Conservation (phyloP, 2,888 invertebrate species). For the Brenthis daphne region DNA sequence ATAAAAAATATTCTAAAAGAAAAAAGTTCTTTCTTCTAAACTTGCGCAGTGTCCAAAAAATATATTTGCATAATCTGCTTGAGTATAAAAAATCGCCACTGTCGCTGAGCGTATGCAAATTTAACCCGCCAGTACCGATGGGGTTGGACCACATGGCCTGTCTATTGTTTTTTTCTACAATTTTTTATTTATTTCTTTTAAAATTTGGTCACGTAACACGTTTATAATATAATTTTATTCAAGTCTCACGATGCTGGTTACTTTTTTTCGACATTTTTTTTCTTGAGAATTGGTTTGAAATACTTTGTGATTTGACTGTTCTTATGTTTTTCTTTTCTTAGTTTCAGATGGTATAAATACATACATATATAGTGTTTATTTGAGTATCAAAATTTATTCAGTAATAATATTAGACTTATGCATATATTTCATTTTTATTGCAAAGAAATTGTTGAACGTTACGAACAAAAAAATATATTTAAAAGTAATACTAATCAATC, state of each 20-base stretch:
- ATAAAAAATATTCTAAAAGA: slow-evolving; percentile 32
- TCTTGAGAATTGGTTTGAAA: slow-evolving; percentile 38
- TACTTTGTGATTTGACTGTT: slow-evolving; percentile 20
- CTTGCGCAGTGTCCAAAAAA: slow-evolving; percentile 75
- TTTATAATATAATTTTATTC: slow-evolving; percentile 68
- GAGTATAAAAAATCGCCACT: slow-evolving; percentile 73
- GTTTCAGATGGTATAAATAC: not conserved
- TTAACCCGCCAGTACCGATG: slow-evolving; percentile 46
- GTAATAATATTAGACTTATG: too few relatives aligned
- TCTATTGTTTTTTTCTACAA: slow-evolving; percentile 44
- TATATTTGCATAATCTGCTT: slow-evolving; percentile 72
- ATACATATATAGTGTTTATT: not conserved
- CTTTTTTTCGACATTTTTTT: slow-evolving; percentile 47
- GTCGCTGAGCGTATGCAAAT: slow-evolving; percentile 66
- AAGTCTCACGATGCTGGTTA: slow-evolving; percentile 64
- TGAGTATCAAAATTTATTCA: too few relatives aligned
- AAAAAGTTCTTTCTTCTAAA: slow-evolving; percentile 39
- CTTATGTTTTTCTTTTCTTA: too few relatives aligned
- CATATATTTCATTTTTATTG: too few relatives aligned
- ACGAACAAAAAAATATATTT: too few relatives aligned
- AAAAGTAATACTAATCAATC: too few relatives aligned
- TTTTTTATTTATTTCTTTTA: slow-evolving; percentile 48
- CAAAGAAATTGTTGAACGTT: too few relatives aligned
- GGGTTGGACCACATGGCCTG: slow-evolving; percentile 57
- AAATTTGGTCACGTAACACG: slow-evolving; percentile 74